Percentiles rank a stretch among this genome's conserved stretches.
phyloP scores from a whole-genome alignment of 2,113 vertebrate genomes.

The Bos javanicus region DNA sequence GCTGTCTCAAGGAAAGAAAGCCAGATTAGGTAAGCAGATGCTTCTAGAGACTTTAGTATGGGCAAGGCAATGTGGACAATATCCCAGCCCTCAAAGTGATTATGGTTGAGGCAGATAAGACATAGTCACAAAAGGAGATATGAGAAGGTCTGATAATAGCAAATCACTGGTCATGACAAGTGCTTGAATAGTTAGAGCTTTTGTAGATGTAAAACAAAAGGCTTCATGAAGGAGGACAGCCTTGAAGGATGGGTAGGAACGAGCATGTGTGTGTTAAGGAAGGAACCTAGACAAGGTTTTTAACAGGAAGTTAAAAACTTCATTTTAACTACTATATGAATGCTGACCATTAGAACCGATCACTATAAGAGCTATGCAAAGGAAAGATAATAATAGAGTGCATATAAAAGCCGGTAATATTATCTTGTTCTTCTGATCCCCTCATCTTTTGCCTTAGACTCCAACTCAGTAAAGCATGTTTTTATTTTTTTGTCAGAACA shows the following conservation, averaged over 20 bases:
- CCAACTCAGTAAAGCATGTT: not conserved
- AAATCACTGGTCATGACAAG: not conserved
- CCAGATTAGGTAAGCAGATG: not conserved
- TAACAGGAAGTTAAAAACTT: constrained; percentile 38
- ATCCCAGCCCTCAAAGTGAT: not conserved
- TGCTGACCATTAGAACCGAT: not conserved
- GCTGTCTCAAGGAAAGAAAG: not conserved
- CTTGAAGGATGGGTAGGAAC: not conserved
- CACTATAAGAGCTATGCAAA: not conserved
- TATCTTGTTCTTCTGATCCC: not conserved
- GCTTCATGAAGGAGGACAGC: not conserved
- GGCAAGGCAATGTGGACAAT: not conserved
- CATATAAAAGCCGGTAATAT: not conserved
- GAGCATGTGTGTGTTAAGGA: not conserved
- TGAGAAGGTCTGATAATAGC: not conserved
- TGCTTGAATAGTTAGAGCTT: not conserved
- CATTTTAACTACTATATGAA: constrained; percentile 19
- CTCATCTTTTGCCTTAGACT: not conserved
- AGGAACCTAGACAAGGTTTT: not conserved
- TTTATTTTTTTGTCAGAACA: constrained; percentile 30
- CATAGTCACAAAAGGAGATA: not conserved
- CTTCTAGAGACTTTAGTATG: not conserved
- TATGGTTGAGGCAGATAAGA: constrained; percentile 14
- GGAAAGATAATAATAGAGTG: not conserved
- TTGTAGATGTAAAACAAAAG: not conserved